Evolutionary conservation across 2,888 invertebrate genomes (phyloP).

Genomic region (Drosophila aldrichi): DNA sequence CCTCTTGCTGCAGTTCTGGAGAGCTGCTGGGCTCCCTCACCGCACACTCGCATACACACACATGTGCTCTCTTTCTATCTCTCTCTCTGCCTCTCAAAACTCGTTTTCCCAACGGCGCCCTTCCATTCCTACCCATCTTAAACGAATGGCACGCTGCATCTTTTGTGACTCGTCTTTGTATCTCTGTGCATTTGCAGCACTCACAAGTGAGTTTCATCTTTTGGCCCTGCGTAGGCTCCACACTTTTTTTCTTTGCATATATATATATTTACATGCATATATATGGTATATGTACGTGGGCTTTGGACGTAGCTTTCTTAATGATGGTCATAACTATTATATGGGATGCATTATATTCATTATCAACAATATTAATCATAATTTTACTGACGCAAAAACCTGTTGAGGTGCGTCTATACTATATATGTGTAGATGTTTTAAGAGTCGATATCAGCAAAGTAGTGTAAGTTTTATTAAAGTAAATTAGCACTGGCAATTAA

Average conservation of each 20-base stretch:
- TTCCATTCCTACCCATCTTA: constrained; percentile 27
- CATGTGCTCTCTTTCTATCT: not conserved
- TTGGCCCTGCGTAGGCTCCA: constrained; percentile 46
- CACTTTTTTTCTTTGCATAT: not conserved
- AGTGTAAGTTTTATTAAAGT: not conserved
- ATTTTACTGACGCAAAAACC: constrained; percentile 6
- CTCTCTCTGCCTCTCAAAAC: constrained; percentile 31
- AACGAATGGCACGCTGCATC: constrained; percentile 48
- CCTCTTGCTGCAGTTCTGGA: constrained; percentile 42
- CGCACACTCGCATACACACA: constrained; percentile 1
- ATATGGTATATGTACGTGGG: constrained; percentile 13
- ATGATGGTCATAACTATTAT: constrained; percentile 10
- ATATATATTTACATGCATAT: not conserved
- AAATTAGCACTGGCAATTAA: not conserved
- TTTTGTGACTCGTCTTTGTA: constrained; percentile 33
- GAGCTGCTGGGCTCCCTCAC: constrained; percentile 19
- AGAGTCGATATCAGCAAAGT: not conserved
- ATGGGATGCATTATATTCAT: constrained; percentile 14
- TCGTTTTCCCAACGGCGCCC: constrained; percentile 47
- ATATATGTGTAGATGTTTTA: not conserved
- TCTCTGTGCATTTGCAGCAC: constrained; percentile 31
- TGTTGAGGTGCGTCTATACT: not conserved
- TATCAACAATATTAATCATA: constrained; percentile 16
- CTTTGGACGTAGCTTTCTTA: constrained; percentile 8
- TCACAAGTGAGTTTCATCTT: constrained; percentile 31